Percentiles rank a stretch among this genome's conserved stretches.
Evolutionary conservation across 2,113 vertebrate species (phyloP).

Genomic region (Lonchura striata): DNA sequence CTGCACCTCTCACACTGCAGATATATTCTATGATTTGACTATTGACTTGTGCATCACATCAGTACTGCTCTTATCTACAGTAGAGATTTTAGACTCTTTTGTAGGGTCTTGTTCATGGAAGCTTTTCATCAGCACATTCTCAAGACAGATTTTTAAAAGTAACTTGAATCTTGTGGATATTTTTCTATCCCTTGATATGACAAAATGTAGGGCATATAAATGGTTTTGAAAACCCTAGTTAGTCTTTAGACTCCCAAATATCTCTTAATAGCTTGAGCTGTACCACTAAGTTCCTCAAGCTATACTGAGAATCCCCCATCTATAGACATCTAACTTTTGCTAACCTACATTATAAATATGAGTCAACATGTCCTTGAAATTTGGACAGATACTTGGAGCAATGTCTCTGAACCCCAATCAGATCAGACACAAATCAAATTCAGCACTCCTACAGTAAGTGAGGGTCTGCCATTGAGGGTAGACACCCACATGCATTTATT

Average conservation of each 20-base stretch:
- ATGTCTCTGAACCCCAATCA: neutral
- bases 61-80: neutral
- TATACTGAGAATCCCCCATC: neutral
- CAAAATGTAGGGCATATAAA: neutral
- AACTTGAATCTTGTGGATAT: neutral
- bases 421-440: neutral
- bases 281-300: neutral
- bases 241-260: neutral
- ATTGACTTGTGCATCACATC: neutral
- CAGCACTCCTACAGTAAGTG: neutral
- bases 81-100: neutral
- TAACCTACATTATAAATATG: neutral
- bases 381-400: neutral
- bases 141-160: neutral
- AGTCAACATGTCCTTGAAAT: neutral
- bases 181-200: neutral
- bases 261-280: neutral
- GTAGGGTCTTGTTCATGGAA: neutral
- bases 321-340: neutral
- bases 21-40: neutral
- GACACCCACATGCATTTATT: neutral
- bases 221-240: neutral
- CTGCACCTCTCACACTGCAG: neutral
- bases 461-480: neutral
- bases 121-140: neutral